Base-by-base conservation (phyloP, 2,113 vertebrate genomes). In the Pachycephala philippinensis region DNA sequence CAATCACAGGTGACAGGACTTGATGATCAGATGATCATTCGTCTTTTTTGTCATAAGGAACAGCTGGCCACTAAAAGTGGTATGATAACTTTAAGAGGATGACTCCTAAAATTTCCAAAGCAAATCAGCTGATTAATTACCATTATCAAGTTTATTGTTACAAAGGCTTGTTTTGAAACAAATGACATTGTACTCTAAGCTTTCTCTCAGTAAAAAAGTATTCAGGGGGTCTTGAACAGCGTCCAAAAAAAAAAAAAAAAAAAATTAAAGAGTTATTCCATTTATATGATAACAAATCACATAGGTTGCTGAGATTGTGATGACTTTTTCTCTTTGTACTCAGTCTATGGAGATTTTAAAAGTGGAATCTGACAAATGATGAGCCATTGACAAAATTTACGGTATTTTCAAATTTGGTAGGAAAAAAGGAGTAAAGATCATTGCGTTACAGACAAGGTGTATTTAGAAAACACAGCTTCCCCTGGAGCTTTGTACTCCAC, bases 401-500 rank as follows among this genome's bases (percentile, higher is more conserved):
- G 6, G 53, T 44, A 33, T 81, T 90, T 84, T 90, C 9, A 80
- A 30, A 54, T 74, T 79, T 4, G 2, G 10, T 2, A 1, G 4
- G 5, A 4, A 5, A 8, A 16, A 64, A 57, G 9, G 13, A 2
- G 4, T 63, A 75, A 83, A 91, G 23, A 88, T 81, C 37, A 22
- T n/a, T 56, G 3, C 33, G 27, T 72, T 93, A 92, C 20, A 90
- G 64, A 63, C 2, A 68, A 66, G 40, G 44, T 66, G 16, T 84
- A 68, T 94, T 95, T 91, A 92, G 68, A 63, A 96, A 94, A 78
- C 15, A 68, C n/a, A 90, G 22, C 85, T 92, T 96, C 64, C 88
- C 68, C 60, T 86, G 49, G 64, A 92, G 90, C 31, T 92, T 92
- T 89, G 60, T 87, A 92, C 93, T 97, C 63, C 53, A 79, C 44